phyloP scores from a whole-genome alignment of 2,888 invertebrate species.

The Caenorhabditis imperialis region DNA sequence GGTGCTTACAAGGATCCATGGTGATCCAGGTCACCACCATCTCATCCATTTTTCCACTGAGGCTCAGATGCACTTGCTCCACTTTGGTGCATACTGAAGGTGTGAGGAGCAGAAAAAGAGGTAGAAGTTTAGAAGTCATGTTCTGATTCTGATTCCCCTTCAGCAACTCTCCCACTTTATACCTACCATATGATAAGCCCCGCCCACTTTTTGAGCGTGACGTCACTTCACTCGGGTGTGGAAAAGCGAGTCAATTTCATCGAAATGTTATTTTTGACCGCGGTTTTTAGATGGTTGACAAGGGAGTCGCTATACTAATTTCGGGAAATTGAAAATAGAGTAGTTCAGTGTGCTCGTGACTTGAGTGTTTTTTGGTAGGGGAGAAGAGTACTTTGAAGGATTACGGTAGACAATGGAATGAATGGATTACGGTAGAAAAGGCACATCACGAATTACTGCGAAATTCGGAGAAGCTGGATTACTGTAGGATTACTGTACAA shows the following conservation, averaged over 20 bases:
- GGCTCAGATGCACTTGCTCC: conserved; percentile 56
- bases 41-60: conserved; percentile 31
- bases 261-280: conserved; percentile 36
- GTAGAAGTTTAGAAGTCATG: conserved; percentile 1
- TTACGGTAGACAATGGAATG: too few relatives aligned
- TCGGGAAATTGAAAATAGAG: too few relatives aligned
- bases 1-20: conserved; percentile 41
- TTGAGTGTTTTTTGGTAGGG: too few relatives aligned
- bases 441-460: too few relatives aligned
- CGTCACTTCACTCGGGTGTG: too few relatives aligned
- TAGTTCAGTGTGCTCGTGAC: too few relatives aligned
- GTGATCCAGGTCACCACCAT: conserved; percentile 59
- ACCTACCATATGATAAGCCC: conserved; percentile 1
- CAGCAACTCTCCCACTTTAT: neutral
- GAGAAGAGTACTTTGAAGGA: too few relatives aligned
- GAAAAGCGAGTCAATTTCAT: conserved; percentile 36
- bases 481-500: too few relatives aligned
- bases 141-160: neutral
- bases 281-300: neutral
- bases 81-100: conserved; percentile 13
- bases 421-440: too few relatives aligned
- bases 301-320: too few relatives aligned
- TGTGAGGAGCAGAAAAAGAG: neutral
- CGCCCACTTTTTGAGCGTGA: conserved; percentile 11
- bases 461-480: too few relatives aligned